phyloP scores from a whole-genome alignment of 2,113 vertebrate genomes.

The Gopherus flavomarginatus region DNA sequence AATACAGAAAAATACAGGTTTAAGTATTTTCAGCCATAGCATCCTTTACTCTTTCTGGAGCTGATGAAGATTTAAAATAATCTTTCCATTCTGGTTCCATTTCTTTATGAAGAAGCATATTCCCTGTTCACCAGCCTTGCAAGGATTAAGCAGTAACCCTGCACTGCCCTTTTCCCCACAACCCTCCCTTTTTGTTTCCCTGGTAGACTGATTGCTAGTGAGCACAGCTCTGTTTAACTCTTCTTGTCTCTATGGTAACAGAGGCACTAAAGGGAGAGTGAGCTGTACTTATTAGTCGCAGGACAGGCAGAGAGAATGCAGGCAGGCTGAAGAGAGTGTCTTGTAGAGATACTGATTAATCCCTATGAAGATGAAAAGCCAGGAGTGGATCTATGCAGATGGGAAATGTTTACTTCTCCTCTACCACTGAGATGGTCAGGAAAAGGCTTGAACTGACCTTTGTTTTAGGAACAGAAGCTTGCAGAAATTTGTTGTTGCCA shows the following conservation, averaged over 20 bases:
- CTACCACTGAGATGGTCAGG: neutral
- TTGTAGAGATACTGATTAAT: neutral
- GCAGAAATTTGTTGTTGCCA: neutral
- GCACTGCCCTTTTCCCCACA: neutral
- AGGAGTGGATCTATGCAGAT: neutral
- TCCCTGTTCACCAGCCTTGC: neutral
- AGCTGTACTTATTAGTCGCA: neutral
- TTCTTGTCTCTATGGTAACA: neutral
- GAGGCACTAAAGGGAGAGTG: neutral
- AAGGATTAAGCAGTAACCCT: neutral
- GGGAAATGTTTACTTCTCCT: neutral
- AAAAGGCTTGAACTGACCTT: neutral
- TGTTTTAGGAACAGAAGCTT: neutral
- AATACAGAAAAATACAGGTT: neutral
- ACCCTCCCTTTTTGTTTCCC: neutral
- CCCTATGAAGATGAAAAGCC: neutral
- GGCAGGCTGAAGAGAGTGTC: neutral
- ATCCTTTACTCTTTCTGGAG: neutral
- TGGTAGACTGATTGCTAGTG: neutral
- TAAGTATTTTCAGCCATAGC: neutral
- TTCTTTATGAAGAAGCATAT: neutral
- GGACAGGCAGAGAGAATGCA: neutral
- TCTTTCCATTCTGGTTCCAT: neutral
- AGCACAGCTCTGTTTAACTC: neutral
- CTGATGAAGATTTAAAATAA: neutral